phyloP scores from a whole-genome alignment of 2,888 invertebrate genomes.

The Drosophila incognita region DNA sequence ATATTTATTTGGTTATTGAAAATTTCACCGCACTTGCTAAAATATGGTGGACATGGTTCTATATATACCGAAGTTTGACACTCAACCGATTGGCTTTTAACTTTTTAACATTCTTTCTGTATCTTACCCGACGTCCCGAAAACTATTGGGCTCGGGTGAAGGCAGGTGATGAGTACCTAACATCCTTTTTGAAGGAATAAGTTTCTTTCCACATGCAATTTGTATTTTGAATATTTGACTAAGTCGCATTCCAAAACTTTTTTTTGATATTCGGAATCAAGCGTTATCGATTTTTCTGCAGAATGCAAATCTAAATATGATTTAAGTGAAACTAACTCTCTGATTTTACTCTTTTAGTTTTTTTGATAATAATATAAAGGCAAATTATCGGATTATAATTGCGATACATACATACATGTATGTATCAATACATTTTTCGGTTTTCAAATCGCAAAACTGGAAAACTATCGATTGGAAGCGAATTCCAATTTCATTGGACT shows the following conservation, averaged over 20 bases:
- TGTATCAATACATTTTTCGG: not conserved
- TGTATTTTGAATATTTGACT: not conserved
- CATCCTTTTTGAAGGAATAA: not conserved
- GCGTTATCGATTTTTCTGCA: not conserved
- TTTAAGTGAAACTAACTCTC: not conserved
- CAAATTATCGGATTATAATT: not conserved
- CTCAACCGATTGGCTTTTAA: not conserved
- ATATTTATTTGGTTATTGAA: not conserved
- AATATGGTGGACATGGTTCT: not conserved
- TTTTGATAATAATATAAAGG: not conserved
- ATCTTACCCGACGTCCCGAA: not conserved
- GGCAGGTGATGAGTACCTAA: not conserved
- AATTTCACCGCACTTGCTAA: not conserved
- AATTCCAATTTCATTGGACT: not conserved
- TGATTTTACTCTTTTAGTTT: not conserved
- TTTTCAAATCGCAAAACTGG: not conserved
- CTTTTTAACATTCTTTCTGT: not conserved
- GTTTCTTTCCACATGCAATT: not conserved
- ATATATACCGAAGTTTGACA: not conserved
- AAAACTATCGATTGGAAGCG: not conserved
- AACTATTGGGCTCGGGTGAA: not conserved
- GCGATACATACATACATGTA: no score
- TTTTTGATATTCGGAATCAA: not conserved
- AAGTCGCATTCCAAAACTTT: not conserved
- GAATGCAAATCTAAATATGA: not conserved